These are phyloP conservation scores for Callyntrura sp. DNA, from an alignment of 2,888 invertebrate species.

Conservation along the genomic window DNA sequence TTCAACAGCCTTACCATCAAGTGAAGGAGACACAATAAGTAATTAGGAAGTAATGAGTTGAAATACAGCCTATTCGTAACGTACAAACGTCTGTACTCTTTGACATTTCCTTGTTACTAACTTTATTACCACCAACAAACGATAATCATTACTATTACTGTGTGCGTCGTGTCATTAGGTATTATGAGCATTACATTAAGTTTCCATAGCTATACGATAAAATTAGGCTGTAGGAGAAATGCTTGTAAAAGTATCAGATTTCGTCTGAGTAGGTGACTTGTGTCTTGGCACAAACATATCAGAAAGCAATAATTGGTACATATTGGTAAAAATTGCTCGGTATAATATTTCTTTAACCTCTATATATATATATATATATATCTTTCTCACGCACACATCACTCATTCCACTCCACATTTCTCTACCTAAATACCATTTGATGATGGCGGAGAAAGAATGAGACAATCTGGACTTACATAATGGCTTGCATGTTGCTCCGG, in stretches of 20 bases:
- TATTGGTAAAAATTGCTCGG: not conserved
- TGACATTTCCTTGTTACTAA: conserved; percentile 31
- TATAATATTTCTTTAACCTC: conserved; percentile 1
- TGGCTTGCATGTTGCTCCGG: conserved; percentile 36
- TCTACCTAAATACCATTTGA: conserved; percentile 46
- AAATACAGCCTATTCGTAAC: conserved; percentile 52
- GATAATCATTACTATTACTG: not conserved
- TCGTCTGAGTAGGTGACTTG: conserved; percentile 16
- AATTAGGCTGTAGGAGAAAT: conserved; percentile 54
- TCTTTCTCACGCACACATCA: too few relatives aligned
- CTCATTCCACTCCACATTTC: not conserved
- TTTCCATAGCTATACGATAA: not conserved
- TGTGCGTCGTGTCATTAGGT: not conserved
- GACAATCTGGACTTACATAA: conserved; percentile 34
- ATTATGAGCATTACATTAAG: not conserved
- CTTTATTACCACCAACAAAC: conserved; percentile 45
- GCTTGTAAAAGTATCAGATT: conserved; percentile 47
- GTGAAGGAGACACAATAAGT: conserved; percentile 32
- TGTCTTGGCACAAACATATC: conserved; percentile 5
- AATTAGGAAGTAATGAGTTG: conserved; percentile 67
- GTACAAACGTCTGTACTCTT: not conserved
- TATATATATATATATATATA: too few relatives aligned
- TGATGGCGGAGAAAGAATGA: conserved; percentile 58
- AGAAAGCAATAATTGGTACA: not conserved
- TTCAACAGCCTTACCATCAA: not conserved